A percentile compares a stretch with the other conserved stretches of the same genome.
Conservation (phyloP, 2,797 vertebrate genomes). For the Diceros bicornis region DNA sequence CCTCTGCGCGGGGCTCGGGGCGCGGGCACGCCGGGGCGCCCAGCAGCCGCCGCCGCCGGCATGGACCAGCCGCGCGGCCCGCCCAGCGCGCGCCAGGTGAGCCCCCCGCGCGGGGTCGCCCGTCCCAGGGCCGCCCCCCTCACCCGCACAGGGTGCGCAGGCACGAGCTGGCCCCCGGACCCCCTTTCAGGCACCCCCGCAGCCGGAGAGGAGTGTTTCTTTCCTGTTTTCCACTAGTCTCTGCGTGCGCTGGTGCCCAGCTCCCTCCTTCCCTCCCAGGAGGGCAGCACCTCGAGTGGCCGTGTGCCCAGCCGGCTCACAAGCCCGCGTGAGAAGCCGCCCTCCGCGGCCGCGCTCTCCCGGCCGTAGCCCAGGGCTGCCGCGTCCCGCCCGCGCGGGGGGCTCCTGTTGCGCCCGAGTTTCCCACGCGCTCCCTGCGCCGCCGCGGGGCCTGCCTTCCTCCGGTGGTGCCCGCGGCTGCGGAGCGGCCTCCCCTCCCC, state of each 20-base stretch:
- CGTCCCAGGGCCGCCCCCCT: background rate
- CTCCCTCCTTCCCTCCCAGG: background rate
- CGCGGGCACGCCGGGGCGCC: background rate
- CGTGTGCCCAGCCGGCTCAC: too few relatives aligned
- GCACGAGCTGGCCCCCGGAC: too few relatives aligned
- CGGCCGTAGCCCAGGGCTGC: too few relatives aligned
- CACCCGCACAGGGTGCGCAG: background rate
- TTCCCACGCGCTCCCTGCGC: conserved; percentile 48
- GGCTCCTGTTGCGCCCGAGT: conserved; percentile 39
- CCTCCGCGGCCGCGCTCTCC: too few relatives aligned
- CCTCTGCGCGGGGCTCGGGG: background rate
- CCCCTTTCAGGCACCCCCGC: too few relatives aligned
- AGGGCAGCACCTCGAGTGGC: background rate
- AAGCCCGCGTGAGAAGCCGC: too few relatives aligned
- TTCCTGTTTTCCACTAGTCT: background rate
- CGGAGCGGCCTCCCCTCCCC: background rate
- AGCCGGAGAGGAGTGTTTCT: background rate
- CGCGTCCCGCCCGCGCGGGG: rapidly evolving
- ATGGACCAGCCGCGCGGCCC: conserved; percentile 71
- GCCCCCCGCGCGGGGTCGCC: background rate
- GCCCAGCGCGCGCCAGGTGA: conserved; percentile 71
- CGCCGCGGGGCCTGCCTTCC: background rate
- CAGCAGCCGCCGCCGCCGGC: background rate
- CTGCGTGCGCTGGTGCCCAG: background rate
- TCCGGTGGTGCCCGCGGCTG: background rate